phyloP scores from a whole-genome alignment of 2,888 invertebrate genomes.

The Drosophila eohydei region DNA sequence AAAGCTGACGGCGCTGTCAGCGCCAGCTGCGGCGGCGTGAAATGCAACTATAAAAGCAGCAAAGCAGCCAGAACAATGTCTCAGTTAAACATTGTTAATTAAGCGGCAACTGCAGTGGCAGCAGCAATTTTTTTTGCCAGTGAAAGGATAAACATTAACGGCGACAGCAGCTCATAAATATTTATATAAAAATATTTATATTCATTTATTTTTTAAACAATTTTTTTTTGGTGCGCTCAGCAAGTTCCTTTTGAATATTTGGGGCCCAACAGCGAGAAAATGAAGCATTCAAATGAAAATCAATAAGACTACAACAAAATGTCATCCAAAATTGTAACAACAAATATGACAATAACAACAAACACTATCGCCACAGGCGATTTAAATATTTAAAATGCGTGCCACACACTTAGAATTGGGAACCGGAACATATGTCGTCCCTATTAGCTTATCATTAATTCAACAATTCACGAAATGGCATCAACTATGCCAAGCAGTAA shows the following conservation, averaged over 20 bases:
- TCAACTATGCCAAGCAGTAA: conserved; percentile 22
- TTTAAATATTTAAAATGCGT: conserved; percentile 66
- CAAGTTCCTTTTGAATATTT: neutral
- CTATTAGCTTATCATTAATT: conserved; percentile 60
- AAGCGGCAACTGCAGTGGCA: conserved; percentile 52
- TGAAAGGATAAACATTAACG: conserved; percentile 11
- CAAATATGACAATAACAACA: neutral
- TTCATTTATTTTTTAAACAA: neutral
- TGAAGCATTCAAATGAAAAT: conserved; percentile 47
- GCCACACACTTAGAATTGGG: conserved; percentile 50
- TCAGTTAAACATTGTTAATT: conserved; percentile 78
- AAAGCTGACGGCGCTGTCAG: conserved; percentile 14
- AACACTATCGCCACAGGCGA: conserved; percentile 5
- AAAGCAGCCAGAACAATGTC: conserved; percentile 60
- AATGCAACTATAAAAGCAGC: conserved; percentile 76
- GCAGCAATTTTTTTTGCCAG: conserved; percentile 32
- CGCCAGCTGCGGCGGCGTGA: conserved; percentile 20
- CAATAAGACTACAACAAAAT: conserved; percentile 42
- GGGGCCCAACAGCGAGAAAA: neutral
- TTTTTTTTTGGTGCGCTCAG: conserved; percentile 13
- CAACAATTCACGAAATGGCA: conserved; percentile 37
- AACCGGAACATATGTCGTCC: conserved; percentile 57
- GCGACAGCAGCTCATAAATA: neutral
- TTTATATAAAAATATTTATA: neutral
- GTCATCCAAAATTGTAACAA: conserved; percentile 4